Base-by-base conservation (phyloP, 2,797 vertebrate genomes). In the Hozukius guyotensis region DNA sequence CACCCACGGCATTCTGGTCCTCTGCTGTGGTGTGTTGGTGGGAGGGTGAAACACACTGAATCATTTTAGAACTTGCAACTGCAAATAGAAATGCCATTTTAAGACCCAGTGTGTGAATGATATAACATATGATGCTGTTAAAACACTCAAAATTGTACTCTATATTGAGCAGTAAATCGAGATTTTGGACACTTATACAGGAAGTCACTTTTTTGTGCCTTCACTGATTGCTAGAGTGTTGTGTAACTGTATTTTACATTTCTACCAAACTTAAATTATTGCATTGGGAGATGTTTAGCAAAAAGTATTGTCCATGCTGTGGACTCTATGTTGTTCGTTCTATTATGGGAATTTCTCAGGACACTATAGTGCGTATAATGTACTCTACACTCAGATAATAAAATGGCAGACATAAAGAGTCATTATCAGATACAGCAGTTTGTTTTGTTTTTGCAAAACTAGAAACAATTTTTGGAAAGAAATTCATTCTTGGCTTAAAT, bases 61-160 rank as follows among this genome's bases (percentile, higher is more conserved):
- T 87, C 77, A 83, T 46, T n/a, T 57, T 9, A 22, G 73, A 80
- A 46, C 52, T 62, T 36, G 12, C 3, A 70, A 42, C 71, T 72
- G 52, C 61, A 81, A 84, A 85, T 65, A 75, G 67, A 78, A 75
- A 57, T 13, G 22, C 25, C 52, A 55, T 76, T 82, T 83, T 68
- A 76, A 77, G 72, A 77, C 22, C 14, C n/a, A 42, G 62, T 5
- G 1, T 49, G 32, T 77, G 59, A 72, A 34, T 61, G 32, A 72
- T 77, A 38, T 52, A 57, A 70, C 2, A 49, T 42, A 36, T n/a
- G 14, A 67, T 16, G 9, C 53, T 72, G 22, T 1, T 46, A 46
- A 46, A 46, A 46, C 16, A 64, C 5, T 31, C 7, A 72, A 6
- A 2, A 29, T 1, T 73, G 13, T 0, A 36, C 18, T 59, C 14